A percentile compares a stretch with the other conserved stretches of the same genome.
Conservation (phyloP, 2,797 vertebrate species). For the Sebastes iracundus region DNA sequence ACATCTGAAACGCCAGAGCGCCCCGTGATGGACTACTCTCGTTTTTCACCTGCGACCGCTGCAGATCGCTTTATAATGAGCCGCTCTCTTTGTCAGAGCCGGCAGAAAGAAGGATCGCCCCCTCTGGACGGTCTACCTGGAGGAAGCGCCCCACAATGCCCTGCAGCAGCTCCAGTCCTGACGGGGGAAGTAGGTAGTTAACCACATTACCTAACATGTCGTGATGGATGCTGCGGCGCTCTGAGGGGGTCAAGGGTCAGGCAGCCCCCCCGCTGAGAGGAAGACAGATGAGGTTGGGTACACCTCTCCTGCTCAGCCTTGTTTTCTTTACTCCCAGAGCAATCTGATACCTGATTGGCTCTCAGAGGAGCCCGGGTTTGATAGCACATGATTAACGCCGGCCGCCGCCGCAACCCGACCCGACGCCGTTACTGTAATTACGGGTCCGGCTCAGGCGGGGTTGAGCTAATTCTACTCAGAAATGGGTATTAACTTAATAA, state of each 20-base stretch:
- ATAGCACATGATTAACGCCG: conserved; percentile 77
- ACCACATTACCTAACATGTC: conserved; percentile 78
- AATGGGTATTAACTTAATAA: conserved; percentile 55
- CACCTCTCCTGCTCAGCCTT: conserved; percentile 70
- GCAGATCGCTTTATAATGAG: conserved; percentile 54
- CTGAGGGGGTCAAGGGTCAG: conserved; percentile 78
- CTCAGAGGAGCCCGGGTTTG: conserved; percentile 60
- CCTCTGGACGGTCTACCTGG: conserved; percentile 50
- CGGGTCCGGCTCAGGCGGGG: conserved; percentile 60
- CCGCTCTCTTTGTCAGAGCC: conserved; percentile 32
- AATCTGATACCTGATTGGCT: conserved; percentile 71
- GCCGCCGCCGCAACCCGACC: conserved; percentile 54
- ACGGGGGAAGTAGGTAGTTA: conserved; percentile 77
- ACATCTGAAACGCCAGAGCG: conserved; percentile 28
- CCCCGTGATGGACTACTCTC: conserved; percentile 50
- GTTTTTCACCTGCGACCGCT: conserved; percentile 51
- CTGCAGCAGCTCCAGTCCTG: conserved; percentile 37
- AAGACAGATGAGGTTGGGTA: conserved; percentile 81
- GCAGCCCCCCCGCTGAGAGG: conserved; percentile 63
- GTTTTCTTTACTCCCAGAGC: conserved; percentile 82
- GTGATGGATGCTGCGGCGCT: conserved; percentile 85
- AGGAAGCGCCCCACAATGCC: conserved; percentile 36
- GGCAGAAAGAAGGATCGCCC: conserved; percentile 36
- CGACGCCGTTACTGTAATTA: conserved; percentile 69
- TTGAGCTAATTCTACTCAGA: conserved; percentile 39